These are phyloP conservation scores for Streptopelia turtur DNA, from an alignment of 2,797 vertebrate species.

Conservation along the genomic window DNA sequence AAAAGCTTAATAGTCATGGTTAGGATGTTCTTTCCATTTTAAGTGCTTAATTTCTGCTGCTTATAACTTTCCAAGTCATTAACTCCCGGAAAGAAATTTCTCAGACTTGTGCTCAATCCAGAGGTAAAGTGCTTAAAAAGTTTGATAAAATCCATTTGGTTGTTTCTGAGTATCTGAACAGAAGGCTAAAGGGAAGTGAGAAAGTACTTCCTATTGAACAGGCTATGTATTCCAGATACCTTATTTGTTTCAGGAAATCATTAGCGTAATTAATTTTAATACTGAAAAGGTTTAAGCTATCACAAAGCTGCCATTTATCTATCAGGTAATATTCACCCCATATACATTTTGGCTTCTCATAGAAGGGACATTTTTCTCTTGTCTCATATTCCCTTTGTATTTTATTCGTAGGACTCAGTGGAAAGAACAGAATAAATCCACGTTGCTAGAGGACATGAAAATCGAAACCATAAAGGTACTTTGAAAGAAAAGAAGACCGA, in stretches of 20 bases:
- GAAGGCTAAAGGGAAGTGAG: background rate
- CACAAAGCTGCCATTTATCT: background rate
- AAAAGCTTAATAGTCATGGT: background rate
- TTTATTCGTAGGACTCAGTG: background rate
- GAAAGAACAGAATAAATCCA: background rate
- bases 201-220: background rate
- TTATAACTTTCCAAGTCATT: conserved; percentile 19
- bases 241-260: background rate
- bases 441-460: background rate
- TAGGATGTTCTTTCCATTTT: conserved; percentile 23
- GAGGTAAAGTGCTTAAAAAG: background rate
- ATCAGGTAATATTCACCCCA: background rate
- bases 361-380: background rate
- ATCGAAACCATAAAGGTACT: background rate
- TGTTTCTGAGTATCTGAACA: background rate
- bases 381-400: background rate
- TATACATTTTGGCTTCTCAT: background rate
- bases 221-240: background rate
- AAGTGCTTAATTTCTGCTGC: conserved; percentile 14
- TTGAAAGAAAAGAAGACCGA: background rate
- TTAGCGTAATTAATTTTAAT: background rate
- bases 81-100: background rate
- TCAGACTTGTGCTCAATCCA: background rate
- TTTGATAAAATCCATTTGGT: background rate
- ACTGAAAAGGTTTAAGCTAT: background rate